Conservation (phyloP, 2,888 invertebrate genomes). For the Lottia scabra region DNA sequence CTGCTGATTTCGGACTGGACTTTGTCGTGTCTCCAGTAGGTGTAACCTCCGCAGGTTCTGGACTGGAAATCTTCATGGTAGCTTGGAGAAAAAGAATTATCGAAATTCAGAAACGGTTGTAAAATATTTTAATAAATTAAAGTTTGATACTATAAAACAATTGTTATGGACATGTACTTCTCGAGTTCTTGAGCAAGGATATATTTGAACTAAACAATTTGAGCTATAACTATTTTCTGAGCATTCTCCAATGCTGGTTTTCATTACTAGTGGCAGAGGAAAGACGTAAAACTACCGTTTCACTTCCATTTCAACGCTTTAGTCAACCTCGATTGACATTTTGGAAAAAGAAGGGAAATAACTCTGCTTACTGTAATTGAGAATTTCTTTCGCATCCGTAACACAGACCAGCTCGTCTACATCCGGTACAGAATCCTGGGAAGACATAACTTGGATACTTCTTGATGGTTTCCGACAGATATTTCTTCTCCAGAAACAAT, state of each 20-base stretch:
- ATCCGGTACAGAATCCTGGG: slow-evolving; percentile 58
- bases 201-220: no score
- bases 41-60: slow-evolving; percentile 63
- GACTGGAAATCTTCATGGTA: slow-evolving; percentile 55
- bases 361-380: slow-evolving; percentile 52
- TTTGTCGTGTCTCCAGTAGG: slow-evolving; percentile 56
- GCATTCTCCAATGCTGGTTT: no score
- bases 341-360: neutral
- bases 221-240: no score
- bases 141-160: no score
- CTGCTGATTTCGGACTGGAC: slow-evolving; percentile 39
- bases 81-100: slow-evolving; percentile 47
- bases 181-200: no score
- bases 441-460: slow-evolving; percentile 46
- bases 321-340: neutral
- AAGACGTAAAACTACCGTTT: no score
- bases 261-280: no score
- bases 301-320: no score
- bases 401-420: slow-evolving; percentile 53
- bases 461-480: slow-evolving; percentile 43
- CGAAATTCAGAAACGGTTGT: no score
- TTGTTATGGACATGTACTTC: no score
- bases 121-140: no score
- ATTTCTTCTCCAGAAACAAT: slow-evolving; percentile 45
- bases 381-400: slow-evolving; percentile 61